Percentiles rank a stretch among this genome's conserved stretches.
Evolutionary conservation across 2,113 vertebrate species (phyloP).

Genomic region (Callionymus lyra): DNA sequence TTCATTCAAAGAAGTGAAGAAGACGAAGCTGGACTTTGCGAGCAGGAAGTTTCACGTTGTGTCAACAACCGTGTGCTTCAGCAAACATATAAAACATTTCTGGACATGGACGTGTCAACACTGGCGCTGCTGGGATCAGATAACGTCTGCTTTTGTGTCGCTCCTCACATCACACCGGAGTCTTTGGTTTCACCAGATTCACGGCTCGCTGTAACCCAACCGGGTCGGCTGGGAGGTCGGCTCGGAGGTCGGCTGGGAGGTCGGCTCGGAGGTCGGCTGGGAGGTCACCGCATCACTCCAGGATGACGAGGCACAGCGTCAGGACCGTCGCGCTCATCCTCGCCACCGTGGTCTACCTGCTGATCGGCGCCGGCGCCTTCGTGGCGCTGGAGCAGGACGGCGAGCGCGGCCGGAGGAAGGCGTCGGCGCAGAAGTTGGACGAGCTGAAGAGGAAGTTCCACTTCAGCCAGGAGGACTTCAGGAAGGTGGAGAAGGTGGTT

Average conservation of each 20-base stretch:
- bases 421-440: conserved; percentile 72
- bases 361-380: conserved; percentile 82
- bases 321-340: conserved; percentile 74
- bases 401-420: conserved; percentile 64
- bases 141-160: conserved; percentile 4
- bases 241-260: no score
- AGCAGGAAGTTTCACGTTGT: no score
- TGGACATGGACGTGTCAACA: background rate
- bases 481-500: conserved; percentile 74
- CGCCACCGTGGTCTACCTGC: conserved; percentile 78
- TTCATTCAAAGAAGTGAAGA: no score
- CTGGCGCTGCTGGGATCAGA: conserved; percentile 14
- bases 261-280: no score
- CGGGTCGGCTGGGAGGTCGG: no score
- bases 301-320: conserved; percentile 76
- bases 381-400: conserved; percentile 80
- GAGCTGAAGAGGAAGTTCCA: conserved; percentile 73
- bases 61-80: no score
- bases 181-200: conserved; percentile 9
- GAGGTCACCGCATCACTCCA: conserved; percentile 10
- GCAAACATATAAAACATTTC: no score
- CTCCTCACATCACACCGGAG: background rate
- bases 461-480: conserved; percentile 73
- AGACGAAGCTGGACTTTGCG: no score
- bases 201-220: conserved; percentile 1